Conservation (phyloP, 1,140 invertebrate species). For the Oedothorax gibbosus region DNA sequence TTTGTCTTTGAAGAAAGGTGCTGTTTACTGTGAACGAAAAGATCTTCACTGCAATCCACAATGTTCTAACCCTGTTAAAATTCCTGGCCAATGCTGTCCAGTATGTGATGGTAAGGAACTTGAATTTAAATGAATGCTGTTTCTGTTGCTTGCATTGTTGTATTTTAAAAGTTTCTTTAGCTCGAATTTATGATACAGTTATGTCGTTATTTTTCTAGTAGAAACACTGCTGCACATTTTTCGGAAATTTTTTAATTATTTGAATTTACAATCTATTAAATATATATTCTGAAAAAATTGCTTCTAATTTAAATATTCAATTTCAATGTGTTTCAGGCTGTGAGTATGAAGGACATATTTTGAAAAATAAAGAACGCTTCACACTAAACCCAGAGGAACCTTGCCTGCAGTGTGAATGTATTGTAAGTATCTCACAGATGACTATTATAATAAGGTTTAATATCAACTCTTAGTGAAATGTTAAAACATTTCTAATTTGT, state of each 20-base stretch:
- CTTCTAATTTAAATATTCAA: not conserved
- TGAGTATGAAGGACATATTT: constrained; percentile 36
- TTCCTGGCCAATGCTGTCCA: constrained; percentile 46
- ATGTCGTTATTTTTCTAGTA: not conserved
- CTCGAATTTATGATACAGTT: not conserved
- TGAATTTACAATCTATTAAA: not conserved
- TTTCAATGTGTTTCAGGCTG: constrained; percentile 26
- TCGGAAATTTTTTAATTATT: not conserved
- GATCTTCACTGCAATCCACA: constrained; percentile 43
- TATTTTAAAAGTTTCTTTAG: not conserved
- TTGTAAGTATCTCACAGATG: constrained; percentile 25
- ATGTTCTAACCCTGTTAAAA: constrained; percentile 45
- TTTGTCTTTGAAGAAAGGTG: constrained; percentile 45
- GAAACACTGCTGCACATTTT: not conserved
- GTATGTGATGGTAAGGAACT: constrained; percentile 51
- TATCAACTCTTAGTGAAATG: not conserved
- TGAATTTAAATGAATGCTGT: no score
- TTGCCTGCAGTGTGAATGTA: constrained; percentile 50
- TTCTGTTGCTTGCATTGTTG: no score
- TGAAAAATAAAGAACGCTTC: constrained; percentile 41
- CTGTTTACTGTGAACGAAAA: constrained; percentile 36
- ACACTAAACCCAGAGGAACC: constrained; percentile 21
- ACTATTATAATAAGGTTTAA: no score
- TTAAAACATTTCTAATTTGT: not conserved
- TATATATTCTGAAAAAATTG: not conserved